Percentiles rank a stretch among this genome's conserved stretches.
Conservation (phyloP, 2,888 invertebrate species). For the Cephonodes hylas region DNA sequence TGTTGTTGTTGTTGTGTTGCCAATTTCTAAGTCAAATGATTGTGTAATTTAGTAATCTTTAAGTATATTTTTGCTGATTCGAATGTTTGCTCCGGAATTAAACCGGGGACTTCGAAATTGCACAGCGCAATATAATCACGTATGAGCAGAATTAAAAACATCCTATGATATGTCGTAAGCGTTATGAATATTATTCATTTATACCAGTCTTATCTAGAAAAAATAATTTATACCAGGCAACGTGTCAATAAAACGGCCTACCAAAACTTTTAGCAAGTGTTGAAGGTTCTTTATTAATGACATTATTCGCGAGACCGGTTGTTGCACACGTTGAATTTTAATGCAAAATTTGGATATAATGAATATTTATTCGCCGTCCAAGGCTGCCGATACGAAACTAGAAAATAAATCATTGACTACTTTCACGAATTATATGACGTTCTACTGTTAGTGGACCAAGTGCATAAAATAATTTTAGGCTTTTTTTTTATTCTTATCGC, state of each 20-base stretch:
- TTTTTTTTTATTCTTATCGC: too few species aligned
- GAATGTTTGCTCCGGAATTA: too few species aligned
- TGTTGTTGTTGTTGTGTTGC: too few species aligned
- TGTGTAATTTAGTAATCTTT: too few species aligned
- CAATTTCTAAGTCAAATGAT: too few species aligned
- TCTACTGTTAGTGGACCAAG: neutral
- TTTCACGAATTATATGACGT: conserved; percentile 17
- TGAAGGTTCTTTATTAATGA: conserved; percentile 24
- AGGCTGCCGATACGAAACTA: conserved; percentile 18
- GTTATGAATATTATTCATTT: too few species aligned
- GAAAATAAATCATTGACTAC: conserved; percentile 15
- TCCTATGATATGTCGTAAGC: too few species aligned
- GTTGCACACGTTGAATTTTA: conserved; percentile 29
- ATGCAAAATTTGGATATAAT: conserved; percentile 33
- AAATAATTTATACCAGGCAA: neutral
- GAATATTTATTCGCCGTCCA: conserved; percentile 35
- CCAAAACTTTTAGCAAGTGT: neutral
- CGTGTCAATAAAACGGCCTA: neutral
- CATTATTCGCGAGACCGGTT: conserved; percentile 34
- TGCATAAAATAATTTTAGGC: neutral
- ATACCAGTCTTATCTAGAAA: neutral
- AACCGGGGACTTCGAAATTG: too few species aligned
- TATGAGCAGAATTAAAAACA: too few species aligned
- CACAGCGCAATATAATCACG: too few species aligned
- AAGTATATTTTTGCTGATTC: too few species aligned